Conservation (phyloP, 2,797 vertebrate genomes). For the Pangasius macronema region DNA sequence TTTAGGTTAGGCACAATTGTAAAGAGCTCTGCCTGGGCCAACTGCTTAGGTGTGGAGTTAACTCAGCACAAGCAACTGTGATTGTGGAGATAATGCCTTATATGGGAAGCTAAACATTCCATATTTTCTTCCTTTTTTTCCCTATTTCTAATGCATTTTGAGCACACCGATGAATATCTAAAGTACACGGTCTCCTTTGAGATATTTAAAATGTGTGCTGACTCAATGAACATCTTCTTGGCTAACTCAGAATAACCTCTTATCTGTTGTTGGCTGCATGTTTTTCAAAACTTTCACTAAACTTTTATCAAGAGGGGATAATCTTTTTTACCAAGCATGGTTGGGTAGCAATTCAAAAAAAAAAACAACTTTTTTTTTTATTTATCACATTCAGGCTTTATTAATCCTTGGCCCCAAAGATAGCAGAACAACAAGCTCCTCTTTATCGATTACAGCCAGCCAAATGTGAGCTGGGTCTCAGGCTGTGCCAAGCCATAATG, state of each 20-base stretch:
- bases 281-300: background rate
- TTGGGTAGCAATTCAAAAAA: conserved; percentile 24
- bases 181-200: background rate
- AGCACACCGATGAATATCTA: background rate
- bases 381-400: conserved; percentile 39
- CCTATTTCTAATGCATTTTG: background rate
- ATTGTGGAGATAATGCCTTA: background rate
- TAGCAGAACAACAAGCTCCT: conserved; percentile 41
- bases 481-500: conserved; percentile 47
- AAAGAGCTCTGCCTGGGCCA: background rate
- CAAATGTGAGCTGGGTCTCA: conserved; percentile 41
- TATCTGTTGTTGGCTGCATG: background rate
- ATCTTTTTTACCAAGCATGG: conserved; percentile 17
- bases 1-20: conserved; percentile 17
- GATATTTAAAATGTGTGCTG: background rate
- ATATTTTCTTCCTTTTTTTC: background rate
- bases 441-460: conserved; percentile 48
- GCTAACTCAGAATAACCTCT: background rate
- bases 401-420: conserved; percentile 33
- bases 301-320: conserved; percentile 21
- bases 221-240: background rate
- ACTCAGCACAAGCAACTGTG: background rate
- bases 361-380: background rate
- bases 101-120: background rate
- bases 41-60: background rate